A percentile compares a stretch with the other conserved stretches of the same genome.
Evolutionary conservation across 2,797 vertebrate species (phyloP).

Genomic region (Hephaestus fuliginosus): DNA sequence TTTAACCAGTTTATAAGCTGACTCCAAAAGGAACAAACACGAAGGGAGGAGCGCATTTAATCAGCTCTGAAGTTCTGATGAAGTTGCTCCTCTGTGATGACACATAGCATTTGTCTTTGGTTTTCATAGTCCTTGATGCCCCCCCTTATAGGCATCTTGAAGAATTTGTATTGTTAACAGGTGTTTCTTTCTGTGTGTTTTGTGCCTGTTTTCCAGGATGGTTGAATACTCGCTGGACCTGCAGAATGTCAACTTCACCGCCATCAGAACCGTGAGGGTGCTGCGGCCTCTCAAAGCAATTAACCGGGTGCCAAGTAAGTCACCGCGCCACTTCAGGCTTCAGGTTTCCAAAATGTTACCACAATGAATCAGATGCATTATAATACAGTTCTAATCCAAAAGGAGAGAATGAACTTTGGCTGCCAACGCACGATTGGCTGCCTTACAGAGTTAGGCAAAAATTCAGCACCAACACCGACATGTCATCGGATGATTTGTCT

Average conservation of each 20-base stretch:
- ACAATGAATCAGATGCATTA: background rate
- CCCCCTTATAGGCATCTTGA: background rate
- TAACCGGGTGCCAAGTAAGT: conserved; percentile 98
- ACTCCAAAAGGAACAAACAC: conserved; percentile 25
- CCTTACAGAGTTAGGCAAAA: no score
- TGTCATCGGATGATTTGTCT: background rate
- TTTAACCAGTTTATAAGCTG: no score
- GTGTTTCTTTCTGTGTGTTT: conserved; percentile 2
- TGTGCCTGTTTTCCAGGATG: conserved; percentile 86
- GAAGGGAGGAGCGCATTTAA: conserved; percentile 12
- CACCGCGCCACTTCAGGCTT: background rate
- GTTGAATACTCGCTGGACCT: conserved; percentile 97
- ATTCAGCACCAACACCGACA: background rate
- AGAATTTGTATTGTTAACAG: background rate
- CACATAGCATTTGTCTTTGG: background rate
- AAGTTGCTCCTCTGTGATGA: background rate
- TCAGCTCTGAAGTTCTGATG: background rate
- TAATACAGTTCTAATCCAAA: background rate
- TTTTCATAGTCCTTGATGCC: background rate
- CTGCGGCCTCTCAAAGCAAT: conserved; percentile 97
- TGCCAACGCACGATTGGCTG: background rate
- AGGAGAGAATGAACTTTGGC: background rate
- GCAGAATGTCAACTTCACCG: conserved; percentile 96
- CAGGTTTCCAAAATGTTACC: no score
- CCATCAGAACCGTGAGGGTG: conserved; percentile 96